Conservation (phyloP, 1,140 invertebrate species). For the Cardiocondyla obscurior region DNA sequence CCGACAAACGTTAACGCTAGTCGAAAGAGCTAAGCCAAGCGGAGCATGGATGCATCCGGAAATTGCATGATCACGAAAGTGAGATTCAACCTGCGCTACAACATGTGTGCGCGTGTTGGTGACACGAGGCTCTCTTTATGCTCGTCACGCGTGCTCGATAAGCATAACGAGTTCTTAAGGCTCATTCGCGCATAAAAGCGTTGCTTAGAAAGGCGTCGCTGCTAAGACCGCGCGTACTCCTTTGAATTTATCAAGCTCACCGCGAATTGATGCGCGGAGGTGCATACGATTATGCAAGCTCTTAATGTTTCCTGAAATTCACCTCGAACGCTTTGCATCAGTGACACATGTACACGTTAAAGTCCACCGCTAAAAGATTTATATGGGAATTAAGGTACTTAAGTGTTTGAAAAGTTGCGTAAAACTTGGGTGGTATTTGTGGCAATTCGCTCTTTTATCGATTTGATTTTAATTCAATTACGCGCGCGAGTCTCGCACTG, state of each 20-base stretch:
- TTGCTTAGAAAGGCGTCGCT: slow-evolving; percentile 66
- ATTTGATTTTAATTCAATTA: background rate
- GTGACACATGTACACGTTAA: background rate
- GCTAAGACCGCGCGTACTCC: slow-evolving; percentile 59
- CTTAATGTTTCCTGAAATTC: slow-evolving; percentile 15
- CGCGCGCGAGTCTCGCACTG: background rate
- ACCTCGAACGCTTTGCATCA: background rate
- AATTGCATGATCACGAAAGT: background rate
- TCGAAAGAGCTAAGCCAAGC: background rate
- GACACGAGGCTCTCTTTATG: slow-evolving; percentile 60
- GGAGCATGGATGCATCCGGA: background rate
- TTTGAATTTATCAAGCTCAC: slow-evolving; percentile 41
- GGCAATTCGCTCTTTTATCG: background rate
- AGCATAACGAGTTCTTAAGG: slow-evolving; percentile 74
- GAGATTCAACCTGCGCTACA: background rate
- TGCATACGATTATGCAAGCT: background rate
- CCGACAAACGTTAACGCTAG: background rate
- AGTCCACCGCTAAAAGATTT: background rate
- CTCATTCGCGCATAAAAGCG: slow-evolving; percentile 67
- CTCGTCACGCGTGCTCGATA: slow-evolving; percentile 71
- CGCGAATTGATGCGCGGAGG: slow-evolving; percentile 48
- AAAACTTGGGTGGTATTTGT: too few species aligned
- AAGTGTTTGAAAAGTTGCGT: too few species aligned
- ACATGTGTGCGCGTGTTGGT: background rate
- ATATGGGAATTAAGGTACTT: background rate